A percentile compares a stretch with the other conserved stretches of the same genome.
phyloP scores from a whole-genome alignment of 2,888 invertebrate species.

The Pterostichus niger region DNA sequence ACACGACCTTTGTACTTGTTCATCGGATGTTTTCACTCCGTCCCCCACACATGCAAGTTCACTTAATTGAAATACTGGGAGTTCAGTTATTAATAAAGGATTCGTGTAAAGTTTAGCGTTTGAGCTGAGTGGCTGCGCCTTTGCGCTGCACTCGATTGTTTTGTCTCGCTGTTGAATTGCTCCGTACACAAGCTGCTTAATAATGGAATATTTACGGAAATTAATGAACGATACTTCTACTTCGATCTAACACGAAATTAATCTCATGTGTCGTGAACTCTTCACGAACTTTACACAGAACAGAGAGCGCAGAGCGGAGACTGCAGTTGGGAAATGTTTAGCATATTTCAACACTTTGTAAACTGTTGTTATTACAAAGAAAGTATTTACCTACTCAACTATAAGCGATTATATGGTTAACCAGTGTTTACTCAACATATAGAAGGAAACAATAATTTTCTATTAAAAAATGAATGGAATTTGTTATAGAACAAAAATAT shows the following conservation, averaged over 20 bases:
- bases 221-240: constrained; percentile 42
- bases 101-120: constrained; percentile 48
- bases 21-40: constrained; percentile 51
- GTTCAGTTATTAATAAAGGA: constrained; percentile 64
- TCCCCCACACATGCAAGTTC: constrained; percentile 26
- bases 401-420: no score
- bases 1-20: constrained; percentile 52
- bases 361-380: constrained; percentile 6
- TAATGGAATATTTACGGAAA: constrained; percentile 52
- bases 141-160: constrained; percentile 39
- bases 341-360: neutral
- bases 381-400: constrained; percentile 13
- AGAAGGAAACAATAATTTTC: no score
- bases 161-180: constrained; percentile 21
- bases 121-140: constrained; percentile 6
- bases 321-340: neutral
- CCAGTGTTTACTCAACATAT: no score
- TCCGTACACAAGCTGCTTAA: neutral
- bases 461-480: no score
- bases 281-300: neutral
- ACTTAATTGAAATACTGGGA: constrained; percentile 60
- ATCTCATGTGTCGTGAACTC: constrained; percentile 19
- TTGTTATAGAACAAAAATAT: no score
- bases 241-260: constrained; percentile 34
- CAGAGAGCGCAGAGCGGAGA: neutral